phyloP scores from a whole-genome alignment of 2,113 vertebrate species.

The Percina caprodes region DNA sequence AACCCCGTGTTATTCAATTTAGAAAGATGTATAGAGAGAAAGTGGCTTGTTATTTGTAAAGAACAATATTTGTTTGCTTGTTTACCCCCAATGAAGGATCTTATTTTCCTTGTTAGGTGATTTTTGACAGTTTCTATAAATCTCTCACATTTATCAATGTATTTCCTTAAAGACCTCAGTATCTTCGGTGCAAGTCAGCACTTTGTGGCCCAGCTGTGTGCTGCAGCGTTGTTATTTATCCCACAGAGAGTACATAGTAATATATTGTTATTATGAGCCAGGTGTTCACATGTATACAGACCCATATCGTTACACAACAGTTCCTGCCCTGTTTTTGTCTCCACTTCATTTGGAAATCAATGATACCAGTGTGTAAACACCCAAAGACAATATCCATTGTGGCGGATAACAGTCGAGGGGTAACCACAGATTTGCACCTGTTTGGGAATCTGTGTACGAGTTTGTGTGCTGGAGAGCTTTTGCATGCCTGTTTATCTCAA shows the following conservation, averaged over 20 bases:
- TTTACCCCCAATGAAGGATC: background rate
- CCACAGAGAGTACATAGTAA: conserved; percentile 45
- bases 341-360: conserved; percentile 62
- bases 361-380: conserved; percentile 71
- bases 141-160: background rate
- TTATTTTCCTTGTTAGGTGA: background rate
- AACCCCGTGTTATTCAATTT: background rate
- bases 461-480: conserved; percentile 8
- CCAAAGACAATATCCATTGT: conserved; percentile 85
- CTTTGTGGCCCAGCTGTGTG: conserved; percentile 60
- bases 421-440: conserved; percentile 71
- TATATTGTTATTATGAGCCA: conserved; percentile 76
- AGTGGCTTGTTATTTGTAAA: background rate
- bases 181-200: conserved; percentile 37
- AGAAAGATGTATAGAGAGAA: background rate
- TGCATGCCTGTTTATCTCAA: conserved; percentile 36
- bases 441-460: conserved; percentile 39
- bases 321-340: conserved; percentile 80
- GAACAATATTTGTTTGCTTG: background rate
- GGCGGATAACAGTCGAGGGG: conserved; percentile 40
- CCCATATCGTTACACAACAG: conserved; percentile 68
- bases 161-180: background rate
- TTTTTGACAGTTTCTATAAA: background rate
- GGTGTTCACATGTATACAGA: conserved; percentile 69
- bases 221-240: conserved; percentile 50